phyloP scores from a whole-genome alignment of 2,888 invertebrate species.

The Andrena marginata region DNA sequence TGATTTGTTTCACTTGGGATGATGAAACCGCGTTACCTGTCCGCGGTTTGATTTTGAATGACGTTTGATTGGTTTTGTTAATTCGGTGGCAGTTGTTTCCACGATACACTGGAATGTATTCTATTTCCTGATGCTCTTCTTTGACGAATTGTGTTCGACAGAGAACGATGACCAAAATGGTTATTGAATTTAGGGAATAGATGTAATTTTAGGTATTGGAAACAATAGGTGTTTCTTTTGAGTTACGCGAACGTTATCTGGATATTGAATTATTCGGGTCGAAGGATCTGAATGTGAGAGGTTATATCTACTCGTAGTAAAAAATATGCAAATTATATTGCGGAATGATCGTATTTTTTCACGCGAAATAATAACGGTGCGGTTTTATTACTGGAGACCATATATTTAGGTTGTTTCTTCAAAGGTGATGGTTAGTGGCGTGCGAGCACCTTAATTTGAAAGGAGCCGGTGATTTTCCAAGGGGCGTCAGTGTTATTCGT shows the following conservation, averaged over 20 bases:
- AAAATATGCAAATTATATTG: slow-evolving; percentile 40
- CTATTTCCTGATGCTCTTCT: neutral
- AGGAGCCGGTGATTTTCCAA: slow-evolving; percentile 15
- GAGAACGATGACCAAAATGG: neutral
- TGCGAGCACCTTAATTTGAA: slow-evolving; percentile 16
- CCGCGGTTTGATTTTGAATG: neutral
- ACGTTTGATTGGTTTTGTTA: neutral
- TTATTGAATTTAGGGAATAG: neutral
- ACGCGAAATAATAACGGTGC: neutral
- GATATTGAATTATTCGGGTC: too few species aligned
- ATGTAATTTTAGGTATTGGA: too few species aligned
- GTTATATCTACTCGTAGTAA: slow-evolving; percentile 8
- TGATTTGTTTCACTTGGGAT: slow-evolving; percentile 41
- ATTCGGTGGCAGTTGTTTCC: neutral
- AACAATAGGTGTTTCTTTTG: neutral
- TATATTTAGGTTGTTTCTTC: slow-evolving; percentile 21
- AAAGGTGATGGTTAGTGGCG: slow-evolving; percentile 8
- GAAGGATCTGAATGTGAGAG: neutral
- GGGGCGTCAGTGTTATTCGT: slow-evolving; percentile 24
- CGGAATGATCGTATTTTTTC: slow-evolving; percentile 3
- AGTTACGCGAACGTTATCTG: too few species aligned
- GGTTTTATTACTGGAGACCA: neutral
- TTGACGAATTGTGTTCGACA: neutral
- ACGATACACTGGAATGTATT: neutral
- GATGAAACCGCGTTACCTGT: slow-evolving; percentile 47